A percentile compares a stretch with the other conserved stretches of the same genome.
Conservation (phyloP, 2,113 vertebrate species). For the Hippocampus barbouri region DNA sequence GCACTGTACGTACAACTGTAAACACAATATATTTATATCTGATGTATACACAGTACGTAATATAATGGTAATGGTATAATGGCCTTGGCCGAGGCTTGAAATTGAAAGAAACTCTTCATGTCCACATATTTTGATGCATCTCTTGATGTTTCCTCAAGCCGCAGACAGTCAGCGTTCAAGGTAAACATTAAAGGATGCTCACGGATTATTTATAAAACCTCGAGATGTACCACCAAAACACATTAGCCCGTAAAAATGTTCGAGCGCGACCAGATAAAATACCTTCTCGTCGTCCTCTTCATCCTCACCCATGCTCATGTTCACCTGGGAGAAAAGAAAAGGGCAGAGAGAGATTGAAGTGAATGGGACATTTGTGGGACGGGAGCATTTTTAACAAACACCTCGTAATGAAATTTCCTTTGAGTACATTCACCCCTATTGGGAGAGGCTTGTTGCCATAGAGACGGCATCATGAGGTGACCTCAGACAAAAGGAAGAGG, state of each 20-base stretch:
- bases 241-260: slow-evolving; percentile 41
- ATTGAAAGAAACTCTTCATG: neutral
- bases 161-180: neutral
- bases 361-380: slow-evolving; percentile 66
- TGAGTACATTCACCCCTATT: slow-evolving; percentile 76
- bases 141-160: neutral
- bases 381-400: slow-evolving; percentile 77
- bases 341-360: slow-evolving; percentile 63
- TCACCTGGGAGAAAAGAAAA: slow-evolving; percentile 80
- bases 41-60: too few relatives aligned
- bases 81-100: neutral
- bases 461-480: slow-evolving; percentile 77
- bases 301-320: slow-evolving; percentile 81
- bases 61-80: too few relatives aligned
- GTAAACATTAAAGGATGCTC: slow-evolving; percentile 13
- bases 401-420: slow-evolving; percentile 79
- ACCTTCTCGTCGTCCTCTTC: slow-evolving; percentile 96
- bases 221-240: slow-evolving; percentile 23
- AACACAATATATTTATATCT: too few relatives aligned
- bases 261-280: slow-evolving; percentile 58
- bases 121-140: neutral
- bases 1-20: too few relatives aligned
- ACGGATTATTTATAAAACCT: slow-evolving; percentile 6
- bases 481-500: slow-evolving; percentile 76
- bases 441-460: slow-evolving; percentile 77